Base-by-base conservation (phyloP, 2,113 vertebrate genomes). In the Heloderma charlesbogerti region DNA sequence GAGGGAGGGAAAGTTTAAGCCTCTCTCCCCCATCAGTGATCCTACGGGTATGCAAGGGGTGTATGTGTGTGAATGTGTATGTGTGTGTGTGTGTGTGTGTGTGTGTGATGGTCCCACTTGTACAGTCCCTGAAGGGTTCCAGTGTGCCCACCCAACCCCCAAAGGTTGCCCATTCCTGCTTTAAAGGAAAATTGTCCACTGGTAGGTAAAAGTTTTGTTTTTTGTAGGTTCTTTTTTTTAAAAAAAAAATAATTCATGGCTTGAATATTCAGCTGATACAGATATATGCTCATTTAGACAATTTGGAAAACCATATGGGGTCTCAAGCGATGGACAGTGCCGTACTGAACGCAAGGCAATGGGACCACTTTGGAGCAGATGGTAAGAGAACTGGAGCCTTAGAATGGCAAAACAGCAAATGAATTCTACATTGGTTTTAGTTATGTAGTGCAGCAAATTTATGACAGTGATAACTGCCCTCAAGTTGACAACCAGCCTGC, bases 361-460 rank as follows among this genome's bases (percentile, higher is more conserved):
- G 8, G 18, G n/a, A 84, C 5, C 37, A 48, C 20, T 37, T 16
- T 66, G 40, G 27, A 77, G 31, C 72, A 63, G 54, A 66, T 40
- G 40, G 40, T 67, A 37, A 66, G 37, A 85, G 20, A 13, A 66
- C 3, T 66, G 60, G 45, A 90, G 1, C 80, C 84, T 91, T 71
- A 12, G 27, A 37, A 54, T 37, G 15, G 7, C 1, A 34, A 86
- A 85, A 91, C 15, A 71, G 54, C 6, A 86, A 57, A 63, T 63
- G 0, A 87, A 86, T 79, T 79, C 7, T 40, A 20, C 9, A 2
- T 89, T 5, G 10, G 2, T 18, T 86, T 94, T 91, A 88, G 20
- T 18, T 92, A 1, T 63, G 18, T 27, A 0, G 0, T 22, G 43
- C 7, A 88, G 15, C 0, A 89, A 91, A 91, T 86, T 72, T 78